phyloP scores from a whole-genome alignment of 2,797 vertebrate genomes.

The Spinus pinus region DNA sequence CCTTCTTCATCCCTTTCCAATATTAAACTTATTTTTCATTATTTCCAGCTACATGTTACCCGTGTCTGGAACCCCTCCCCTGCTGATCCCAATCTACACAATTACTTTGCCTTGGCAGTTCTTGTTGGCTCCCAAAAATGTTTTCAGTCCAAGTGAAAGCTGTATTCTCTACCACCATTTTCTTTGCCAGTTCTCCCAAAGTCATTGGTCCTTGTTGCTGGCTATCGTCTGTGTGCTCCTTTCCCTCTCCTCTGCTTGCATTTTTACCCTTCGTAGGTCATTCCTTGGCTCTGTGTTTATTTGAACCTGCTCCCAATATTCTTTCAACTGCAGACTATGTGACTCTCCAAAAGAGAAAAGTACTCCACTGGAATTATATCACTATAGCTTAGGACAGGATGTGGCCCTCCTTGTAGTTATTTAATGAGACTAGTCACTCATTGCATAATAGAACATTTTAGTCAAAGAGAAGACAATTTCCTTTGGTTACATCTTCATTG shows the following conservation, averaged over 20 bases:
- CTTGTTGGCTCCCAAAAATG: constrained; percentile 11
- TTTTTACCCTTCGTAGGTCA: not conserved
- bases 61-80: not conserved
- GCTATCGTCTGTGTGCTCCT: not conserved
- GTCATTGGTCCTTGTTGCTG: not conserved
- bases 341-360: not conserved
- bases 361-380: not conserved
- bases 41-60: not conserved
- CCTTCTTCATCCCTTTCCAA: not conserved
- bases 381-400: not conserved
- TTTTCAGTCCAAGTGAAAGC: constrained; percentile 7
- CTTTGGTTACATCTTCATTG: not conserved
- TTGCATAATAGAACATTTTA: constrained; percentile 39
- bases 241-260: not conserved
- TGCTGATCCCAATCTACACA: constrained; percentile 14
- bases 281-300: not conserved
- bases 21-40: not conserved
- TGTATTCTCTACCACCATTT: not conserved
- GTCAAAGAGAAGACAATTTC: constrained; percentile 1
- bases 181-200: not conserved
- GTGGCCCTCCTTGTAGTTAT: not conserved
- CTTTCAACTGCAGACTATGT: not conserved
- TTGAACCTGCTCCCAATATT: not conserved
- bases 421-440: not conserved
- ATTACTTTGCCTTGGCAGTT: constrained; percentile 48